A percentile compares a stretch with the other conserved stretches of the same genome.
Evolutionary conservation across 2,113 vertebrate genomes (phyloP).

Genomic region (Naja naja): DNA sequence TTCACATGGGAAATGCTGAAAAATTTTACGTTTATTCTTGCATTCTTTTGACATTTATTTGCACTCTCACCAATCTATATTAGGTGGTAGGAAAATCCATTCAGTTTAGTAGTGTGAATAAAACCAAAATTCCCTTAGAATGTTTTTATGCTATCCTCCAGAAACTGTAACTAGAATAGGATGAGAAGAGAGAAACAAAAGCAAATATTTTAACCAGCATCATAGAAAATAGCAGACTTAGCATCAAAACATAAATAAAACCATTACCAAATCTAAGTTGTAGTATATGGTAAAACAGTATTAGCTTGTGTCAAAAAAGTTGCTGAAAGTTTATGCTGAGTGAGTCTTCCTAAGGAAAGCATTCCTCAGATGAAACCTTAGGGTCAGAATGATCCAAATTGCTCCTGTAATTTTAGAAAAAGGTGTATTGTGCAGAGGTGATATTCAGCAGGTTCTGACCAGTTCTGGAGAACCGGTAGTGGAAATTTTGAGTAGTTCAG

Average conservation of each 20-base stretch:
- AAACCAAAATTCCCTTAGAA: not conserved
- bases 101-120: not conserved
- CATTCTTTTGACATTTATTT: not conserved
- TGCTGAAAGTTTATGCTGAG: not conserved
- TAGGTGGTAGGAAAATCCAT: not conserved
- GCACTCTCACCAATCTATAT: not conserved
- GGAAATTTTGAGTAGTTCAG: no score
- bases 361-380: not conserved
- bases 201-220: not conserved
- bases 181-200: not conserved
- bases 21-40: not conserved
- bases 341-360: not conserved
- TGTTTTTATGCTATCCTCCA: not conserved
- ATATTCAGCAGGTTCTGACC: no score
- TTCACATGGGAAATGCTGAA: not conserved
- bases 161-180: not conserved
- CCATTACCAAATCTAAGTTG: not conserved
- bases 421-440: not conserved
- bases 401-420: not conserved
- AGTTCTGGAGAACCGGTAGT: no score
- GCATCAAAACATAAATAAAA: not conserved
- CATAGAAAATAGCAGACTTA: not conserved
- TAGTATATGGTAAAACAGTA: not conserved
- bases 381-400: not conserved
- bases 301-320: no score